Conservation (phyloP, 64 coral and sea anemone species). For the Acropora tenuis region DNA sequence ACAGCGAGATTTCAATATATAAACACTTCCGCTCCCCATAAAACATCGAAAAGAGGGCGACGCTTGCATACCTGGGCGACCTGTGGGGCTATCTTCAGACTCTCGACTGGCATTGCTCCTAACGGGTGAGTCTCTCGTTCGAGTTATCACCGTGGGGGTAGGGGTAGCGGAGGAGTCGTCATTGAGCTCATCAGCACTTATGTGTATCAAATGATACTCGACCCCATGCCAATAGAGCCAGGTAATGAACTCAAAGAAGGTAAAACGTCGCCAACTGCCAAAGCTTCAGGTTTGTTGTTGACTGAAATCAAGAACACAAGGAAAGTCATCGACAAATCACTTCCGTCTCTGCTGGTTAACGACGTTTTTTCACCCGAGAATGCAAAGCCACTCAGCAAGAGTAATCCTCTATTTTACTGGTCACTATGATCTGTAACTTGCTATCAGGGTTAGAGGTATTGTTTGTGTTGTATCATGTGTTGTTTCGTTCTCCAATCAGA, state of each 20-base stretch:
- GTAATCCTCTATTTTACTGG: too few species aligned
- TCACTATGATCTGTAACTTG: too few species aligned
- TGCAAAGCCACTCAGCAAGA: too few species aligned
- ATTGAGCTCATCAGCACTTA: conserved; percentile 16
- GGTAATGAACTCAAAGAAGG: neutral
- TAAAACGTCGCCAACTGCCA: neutral
- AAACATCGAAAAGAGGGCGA: too few species aligned
- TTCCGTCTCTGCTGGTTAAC: too few species aligned
- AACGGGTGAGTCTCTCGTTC: conserved; percentile 35
- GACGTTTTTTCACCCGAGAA: too few species aligned
- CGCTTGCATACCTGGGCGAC: neutral
- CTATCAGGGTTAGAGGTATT: too few species aligned
- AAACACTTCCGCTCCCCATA: too few species aligned
- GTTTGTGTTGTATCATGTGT: too few species aligned
- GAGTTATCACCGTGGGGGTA: conserved; percentile 12
- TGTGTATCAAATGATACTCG: conserved; percentile 42
- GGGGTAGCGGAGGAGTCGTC: conserved; percentile 2
- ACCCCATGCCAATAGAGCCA: neutral
- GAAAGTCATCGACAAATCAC: neutral
- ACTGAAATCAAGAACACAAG: neutral
- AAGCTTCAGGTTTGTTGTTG: neutral
- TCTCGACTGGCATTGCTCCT: conserved; percentile 3
- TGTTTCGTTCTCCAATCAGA: too few species aligned
- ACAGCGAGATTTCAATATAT: too few species aligned
- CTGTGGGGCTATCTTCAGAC: conserved; percentile 21